Evolutionary conservation across 92 coral and sea anemone species (phyloP).

Genomic region (Bergia puertoricense): DNA sequence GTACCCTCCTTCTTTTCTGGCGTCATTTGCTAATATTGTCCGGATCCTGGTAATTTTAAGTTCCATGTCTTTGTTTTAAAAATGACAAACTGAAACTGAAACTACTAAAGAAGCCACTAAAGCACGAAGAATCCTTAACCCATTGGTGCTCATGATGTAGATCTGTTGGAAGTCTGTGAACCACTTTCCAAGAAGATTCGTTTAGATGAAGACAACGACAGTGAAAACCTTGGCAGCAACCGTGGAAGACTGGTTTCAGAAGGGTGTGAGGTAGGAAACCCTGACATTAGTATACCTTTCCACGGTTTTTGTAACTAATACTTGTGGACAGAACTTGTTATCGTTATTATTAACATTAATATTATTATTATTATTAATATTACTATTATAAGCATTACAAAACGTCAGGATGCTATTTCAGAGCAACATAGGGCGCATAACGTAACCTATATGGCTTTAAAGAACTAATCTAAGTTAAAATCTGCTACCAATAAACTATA

Average conservation of each 20-base stretch:
- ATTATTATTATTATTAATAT: not conserved
- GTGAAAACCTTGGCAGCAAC: not conserved
- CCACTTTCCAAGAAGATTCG: slow-evolving; percentile 25
- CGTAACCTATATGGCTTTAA: too few relatives aligned
- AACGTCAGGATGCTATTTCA: too few relatives aligned
- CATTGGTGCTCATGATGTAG: not conserved
- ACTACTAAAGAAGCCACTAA: not conserved
- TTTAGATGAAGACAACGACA: not conserved
- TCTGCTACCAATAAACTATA: too few relatives aligned
- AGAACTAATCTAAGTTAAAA: too few relatives aligned
- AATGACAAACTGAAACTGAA: too few relatives aligned
- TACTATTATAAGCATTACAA: too few relatives aligned
- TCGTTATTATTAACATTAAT: too few relatives aligned
- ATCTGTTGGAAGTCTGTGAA: slow-evolving; percentile 37
- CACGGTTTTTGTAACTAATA: too few relatives aligned
- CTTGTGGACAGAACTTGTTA: too few relatives aligned
- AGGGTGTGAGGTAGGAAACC: not conserved
- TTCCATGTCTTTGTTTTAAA: not conserved
- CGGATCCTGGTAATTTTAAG: not conserved
- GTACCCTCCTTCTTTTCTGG: too few relatives aligned
- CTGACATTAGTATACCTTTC: not conserved
- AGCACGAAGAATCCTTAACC: not conserved
- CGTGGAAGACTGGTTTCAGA: not conserved
- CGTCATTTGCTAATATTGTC: too few relatives aligned
- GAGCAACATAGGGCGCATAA: too few relatives aligned